Percentiles rank a stretch among this genome's conserved stretches.
These are phyloP conservation scores for western clawed frog (Xenopus tropicalis) DNA, from an alignment of 2,113 vertebrate species.

Conservation along the genomic window DNA sequence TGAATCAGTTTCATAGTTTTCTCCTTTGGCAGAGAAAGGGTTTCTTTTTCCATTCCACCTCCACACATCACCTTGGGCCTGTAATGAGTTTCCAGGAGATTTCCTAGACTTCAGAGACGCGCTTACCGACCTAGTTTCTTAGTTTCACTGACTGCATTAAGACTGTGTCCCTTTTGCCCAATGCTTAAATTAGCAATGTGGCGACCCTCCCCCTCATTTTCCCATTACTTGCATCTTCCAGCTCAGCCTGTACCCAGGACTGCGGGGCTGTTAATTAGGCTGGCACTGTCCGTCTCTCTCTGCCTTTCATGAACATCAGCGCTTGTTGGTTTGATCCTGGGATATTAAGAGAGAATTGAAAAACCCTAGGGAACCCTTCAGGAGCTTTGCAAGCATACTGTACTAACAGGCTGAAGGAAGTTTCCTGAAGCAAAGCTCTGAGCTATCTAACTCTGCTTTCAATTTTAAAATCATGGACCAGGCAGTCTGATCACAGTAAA, in stretches of 20 bases:
- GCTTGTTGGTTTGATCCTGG: constrained; percentile 28
- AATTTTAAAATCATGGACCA: neutral
- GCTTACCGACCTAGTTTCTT: constrained; percentile 16
- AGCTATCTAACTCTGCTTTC: constrained; percentile 9
- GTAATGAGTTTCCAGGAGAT: constrained; percentile 19
- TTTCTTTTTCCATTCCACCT: neutral
- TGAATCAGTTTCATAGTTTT: neutral
- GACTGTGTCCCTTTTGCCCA: constrained; percentile 25
- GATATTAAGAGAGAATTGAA: constrained; percentile 12
- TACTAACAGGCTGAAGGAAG: constrained; percentile 2
- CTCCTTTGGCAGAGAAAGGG: neutral
- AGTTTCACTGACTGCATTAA: constrained; percentile 1
- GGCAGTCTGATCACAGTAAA: neutral
- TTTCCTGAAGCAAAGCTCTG: constrained; percentile 23
- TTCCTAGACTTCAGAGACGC: constrained; percentile 18
- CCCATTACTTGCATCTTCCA: neutral
- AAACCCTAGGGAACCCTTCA: constrained; percentile 21
- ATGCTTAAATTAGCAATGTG: constrained; percentile 10
- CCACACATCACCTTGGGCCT: constrained; percentile 7
- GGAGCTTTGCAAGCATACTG: neutral
- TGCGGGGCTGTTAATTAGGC: constrained; percentile 23
- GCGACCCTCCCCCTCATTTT: constrained; percentile 3
- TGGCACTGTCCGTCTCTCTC: constrained; percentile 11
- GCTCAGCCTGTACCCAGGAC: neutral
- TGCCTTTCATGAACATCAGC: constrained; percentile 3